Base-by-base conservation (phyloP, 2,797 vertebrate species). In the Molossus molossus region DNA sequence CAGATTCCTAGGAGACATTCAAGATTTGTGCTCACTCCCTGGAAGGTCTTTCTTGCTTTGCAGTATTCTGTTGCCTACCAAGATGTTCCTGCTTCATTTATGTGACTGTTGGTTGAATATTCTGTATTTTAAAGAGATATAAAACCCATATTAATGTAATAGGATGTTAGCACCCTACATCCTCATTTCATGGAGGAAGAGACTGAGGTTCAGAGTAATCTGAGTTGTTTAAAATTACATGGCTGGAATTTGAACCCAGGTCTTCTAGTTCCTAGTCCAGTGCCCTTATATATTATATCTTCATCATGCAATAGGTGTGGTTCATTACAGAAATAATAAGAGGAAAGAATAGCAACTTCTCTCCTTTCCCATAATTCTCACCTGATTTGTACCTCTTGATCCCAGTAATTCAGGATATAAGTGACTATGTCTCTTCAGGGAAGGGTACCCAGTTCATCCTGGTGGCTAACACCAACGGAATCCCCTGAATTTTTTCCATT, bases 61-160 rank as follows among this genome's bases (percentile, higher is more conserved):
- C 27, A 79, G 0, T 85, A 57, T 4, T 70, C 18, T 50, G 58
- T 15, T 64, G 21, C 14, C 55, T 79, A 27, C 11, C 12, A 57
- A 15, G 29, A 70, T 9, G 25, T 77, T 90, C 27, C 40, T 90
- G 13, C 45, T 29, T 94, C 40, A 75, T 76, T 75, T 95, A 67
- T n/a, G 14, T 93, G 64, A 86, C 45, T 58, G 15, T 48, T 81
- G 55, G 60, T 57, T 90, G 48, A 90, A 83, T 72, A 93, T 80
- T 70, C 5, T 70, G 15, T 87, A 48, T 27, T 94, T 96, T 58
- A 21, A 80, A 91, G 93, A 92, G 2, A 45, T 75, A 23, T 76
- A 5, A 75, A 76, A 65, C 27, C 5, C 1, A 0, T 82, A 62
- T 60, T 29, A 75, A 11, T 48, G 18, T 25, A 86, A 29, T 55